Evolutionary conservation across 2,888 invertebrate species (phyloP), one percentile per base, ranked within the genome.

Genomic region (Leptopterna dolabrata): DNA sequence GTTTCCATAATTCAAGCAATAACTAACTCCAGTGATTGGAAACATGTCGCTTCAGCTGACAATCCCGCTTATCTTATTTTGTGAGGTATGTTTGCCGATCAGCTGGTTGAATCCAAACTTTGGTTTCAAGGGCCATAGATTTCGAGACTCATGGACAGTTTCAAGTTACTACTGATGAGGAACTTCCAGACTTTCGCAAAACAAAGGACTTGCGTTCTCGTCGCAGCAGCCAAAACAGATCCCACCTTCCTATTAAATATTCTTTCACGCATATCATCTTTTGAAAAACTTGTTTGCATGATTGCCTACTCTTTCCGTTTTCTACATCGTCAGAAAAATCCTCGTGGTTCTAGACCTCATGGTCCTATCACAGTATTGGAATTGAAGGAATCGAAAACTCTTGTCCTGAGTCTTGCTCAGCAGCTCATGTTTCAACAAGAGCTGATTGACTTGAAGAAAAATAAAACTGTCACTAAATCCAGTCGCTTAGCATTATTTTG

Each of bases 51-150:
- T 7, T 45, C 80, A 11, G 9, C 1, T 9, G 2, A 9, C 80
- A 80, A 80, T 24, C 80, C 80, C 6, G 80, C 80, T 80, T 45
- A 80, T 51, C 47, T 9, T 16, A 30, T 80, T 47, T 80, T 47
- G 1, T 47, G 80, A 9, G 80, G 80, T 27, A 6, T 80, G 24
- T 80, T 9, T 19, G 80, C 80, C 1, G 80, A 80, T 47, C 45
- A 80, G 36, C 27, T 80, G 3, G 19, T 27, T 6, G n/a, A 29
- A 2, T 11, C 2, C 13, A 16, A 16, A 6, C 51, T 47, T 9
- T 80, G 80, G 80, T 80, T 4, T 4, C 6, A 6, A 13, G 80
- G 80, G 1, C 80, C 80, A 6, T 47, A 43, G 16, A 6, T 47
- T 16, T 24, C n/a, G 47, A 19, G 1, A 4, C 3, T 47, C 1